Evolutionary conservation across 2,797 vertebrate genomes (phyloP).

Genomic region (Eulemur albifrons): DNA sequence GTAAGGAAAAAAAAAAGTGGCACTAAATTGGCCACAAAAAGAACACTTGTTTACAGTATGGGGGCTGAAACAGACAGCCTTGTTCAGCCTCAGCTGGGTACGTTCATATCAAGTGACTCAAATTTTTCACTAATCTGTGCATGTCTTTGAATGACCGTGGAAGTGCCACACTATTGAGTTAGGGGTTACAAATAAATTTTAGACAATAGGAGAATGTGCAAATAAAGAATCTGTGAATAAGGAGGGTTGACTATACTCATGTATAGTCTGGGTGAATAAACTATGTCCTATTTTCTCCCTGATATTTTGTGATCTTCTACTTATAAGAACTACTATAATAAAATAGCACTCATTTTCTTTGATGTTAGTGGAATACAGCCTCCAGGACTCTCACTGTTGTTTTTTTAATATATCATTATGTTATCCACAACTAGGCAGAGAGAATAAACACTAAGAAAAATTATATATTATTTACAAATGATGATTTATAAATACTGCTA

Average conservation of each 20-base stretch:
- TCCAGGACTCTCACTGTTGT: neutral
- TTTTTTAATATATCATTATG: neutral
- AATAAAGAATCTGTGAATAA: neutral
- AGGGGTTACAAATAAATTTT: neutral
- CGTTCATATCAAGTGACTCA: neutral
- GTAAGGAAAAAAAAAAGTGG: neutral
- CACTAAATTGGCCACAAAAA: neutral
- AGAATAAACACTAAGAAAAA: slow-evolving; percentile 3
- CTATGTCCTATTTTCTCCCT: slow-evolving; percentile 1
- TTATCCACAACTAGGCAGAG: neutral
- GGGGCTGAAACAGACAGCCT: neutral
- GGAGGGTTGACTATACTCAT: neutral
- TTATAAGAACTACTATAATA: neutral
- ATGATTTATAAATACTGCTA: slow-evolving; percentile 41
- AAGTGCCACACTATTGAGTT: neutral
- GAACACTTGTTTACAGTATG: neutral
- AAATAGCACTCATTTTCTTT: neutral
- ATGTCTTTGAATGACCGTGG: neutral
- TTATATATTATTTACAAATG: slow-evolving; percentile 29
- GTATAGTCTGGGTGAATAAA: neutral
- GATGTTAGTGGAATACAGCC: neutral
- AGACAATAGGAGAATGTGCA: neutral
- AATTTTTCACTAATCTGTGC: neutral
- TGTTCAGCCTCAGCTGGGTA: neutral
- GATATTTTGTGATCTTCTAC: neutral